Evolutionary conservation across 2,888 invertebrate species (phyloP), one percentile per base, ranked within the genome.

Genomic region (Euzophera pinguis): DNA sequence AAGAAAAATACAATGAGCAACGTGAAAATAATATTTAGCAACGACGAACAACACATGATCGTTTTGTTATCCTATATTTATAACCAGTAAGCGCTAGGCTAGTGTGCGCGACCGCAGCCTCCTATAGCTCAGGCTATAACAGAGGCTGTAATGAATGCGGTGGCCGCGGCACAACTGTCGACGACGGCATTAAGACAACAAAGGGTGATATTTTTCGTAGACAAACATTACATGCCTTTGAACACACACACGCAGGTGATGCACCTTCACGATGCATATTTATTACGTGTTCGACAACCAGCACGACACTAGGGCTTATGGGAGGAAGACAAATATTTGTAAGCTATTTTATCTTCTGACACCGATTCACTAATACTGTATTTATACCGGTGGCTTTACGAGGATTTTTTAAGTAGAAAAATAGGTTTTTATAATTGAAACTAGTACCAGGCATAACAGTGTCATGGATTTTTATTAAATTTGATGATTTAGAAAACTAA

Each of bases 181-280:
- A 76, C 78, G 73, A 71, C 73, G 75, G 74, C 74, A 78, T 78
- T 77, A 73, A 76, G 72, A 73, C 78, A 81, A 83, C 81, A 83
- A 80, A 82, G 79, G 73, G 75, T 80, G 79, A 82, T 82, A 86
- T 87, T 84, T 88, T 84, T 85, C 83, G 78, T 82, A 66, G 75
- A 78, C 85, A 89, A 84, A 86, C 75, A 87, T 74, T 68, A 78
- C 74, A 75, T 72, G 75, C 74, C 73, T 81, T 78, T 73, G 73
- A 80, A 75, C 78, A 84, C 70, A 73, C 80, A 81, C 70, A 62
- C 71, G 69, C 77, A 79, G 79, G 77, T 81, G 79, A 80, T 77
- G 76, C 74, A 73, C 74, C 77, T 73, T 73, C 76, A 67, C 75
- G 74, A 81, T 88, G 82, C 86, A 88, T 88, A 90, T 90, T 86